Evolutionary conservation across 1,140 invertebrate species (phyloP), one percentile per base, ranked within the genome.

Genomic region (Trigoniulus corallinus): DNA sequence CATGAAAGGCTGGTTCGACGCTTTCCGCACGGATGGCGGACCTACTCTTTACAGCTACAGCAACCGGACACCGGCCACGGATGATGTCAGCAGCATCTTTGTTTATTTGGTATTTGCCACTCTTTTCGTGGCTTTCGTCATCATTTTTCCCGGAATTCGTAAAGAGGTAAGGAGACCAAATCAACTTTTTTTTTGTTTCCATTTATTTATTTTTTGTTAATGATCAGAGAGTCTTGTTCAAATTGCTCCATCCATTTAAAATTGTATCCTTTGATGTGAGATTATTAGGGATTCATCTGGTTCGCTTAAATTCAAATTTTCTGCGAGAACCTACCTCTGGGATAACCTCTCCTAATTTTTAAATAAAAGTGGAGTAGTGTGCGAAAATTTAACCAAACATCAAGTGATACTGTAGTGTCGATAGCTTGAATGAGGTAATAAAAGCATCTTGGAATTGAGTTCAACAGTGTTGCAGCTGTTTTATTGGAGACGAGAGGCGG

Each of bases 1-100:
- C 48, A 88, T 88, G 84, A 84, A 78, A 74, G 86, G 85, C 64
- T 89, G 85, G 85, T 89, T 89, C 67, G 86, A 89, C 64, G 86
- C 86, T 53, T 94, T 95, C 74, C 79, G 88, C 57, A 79, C 79
- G 64, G 87, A 92, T 69, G 87, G 85, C 56, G 88, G 87, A 52
- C 89, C 91, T 37, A 92, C 88, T 52, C 76, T 93, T 52, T 96
- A 96, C 72, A 83, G 78, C 57, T 84, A 87, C 65, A 81, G 80
- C 64, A 94, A 95, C 72, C 75, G 88, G 54, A 96, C 89, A 12
- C 80, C 91, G 3, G 91, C 92, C 56, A 88, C 84, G 13, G 87
- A 85, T 1, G 92, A 97, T 67, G 78, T 91, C 24, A 78, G 81
- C 22, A 77, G 84, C 53, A 80, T 92, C 57, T 80, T 84, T 39